Evolutionary conservation across 2,797 vertebrate genomes (phyloP), one percentile per base, ranked within the genome.

Genomic region (Onychomys torridus): DNA sequence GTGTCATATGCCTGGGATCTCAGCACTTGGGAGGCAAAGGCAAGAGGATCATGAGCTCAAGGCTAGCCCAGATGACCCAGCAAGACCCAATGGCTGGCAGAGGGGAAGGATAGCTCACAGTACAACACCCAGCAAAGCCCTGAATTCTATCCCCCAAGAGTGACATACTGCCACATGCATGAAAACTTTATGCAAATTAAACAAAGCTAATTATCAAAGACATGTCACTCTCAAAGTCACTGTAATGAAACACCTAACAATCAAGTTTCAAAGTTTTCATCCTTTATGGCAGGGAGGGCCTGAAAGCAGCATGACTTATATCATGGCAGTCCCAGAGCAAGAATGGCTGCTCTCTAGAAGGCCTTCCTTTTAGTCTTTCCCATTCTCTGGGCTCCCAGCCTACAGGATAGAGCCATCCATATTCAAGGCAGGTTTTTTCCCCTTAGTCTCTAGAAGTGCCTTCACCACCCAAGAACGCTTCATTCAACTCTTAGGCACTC

Each of bases 151-250:
- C 17, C 43, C 43, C 46, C 46, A 67, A n/a, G 34, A 89, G 43
- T 8, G 25, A 49, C 17, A 29, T 59, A 10, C 2, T 4, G 12
- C 12, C 17, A 10, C 1, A 0, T 4, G 52, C 25, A 13, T 6
- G n/a, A 43, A 88, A 63, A 91, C 43, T 37, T 61, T n/a, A 43
- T 5, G 43, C 59, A 57, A 23, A 67, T 21, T 37, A 73, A 75
- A 78, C 17, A 71, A 61, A 79, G 25, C 52, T 49, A 7, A 63
- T 63, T 43, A n/a, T 37, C 6, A 37, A 52, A 79, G 52, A 4
- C 37, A 25, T 19, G 49, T 34, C 55, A 43, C 49, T 57, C 29
- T 69, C 29, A 14, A 55, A 12, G 52, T 43, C 17, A 23, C 37
- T 82, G 25, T 16, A 40, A 32, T 65, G 63, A 69, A 43, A 43